Conservation (phyloP, 2,797 vertebrate species). For the Phalanger gymnotis region DNA sequence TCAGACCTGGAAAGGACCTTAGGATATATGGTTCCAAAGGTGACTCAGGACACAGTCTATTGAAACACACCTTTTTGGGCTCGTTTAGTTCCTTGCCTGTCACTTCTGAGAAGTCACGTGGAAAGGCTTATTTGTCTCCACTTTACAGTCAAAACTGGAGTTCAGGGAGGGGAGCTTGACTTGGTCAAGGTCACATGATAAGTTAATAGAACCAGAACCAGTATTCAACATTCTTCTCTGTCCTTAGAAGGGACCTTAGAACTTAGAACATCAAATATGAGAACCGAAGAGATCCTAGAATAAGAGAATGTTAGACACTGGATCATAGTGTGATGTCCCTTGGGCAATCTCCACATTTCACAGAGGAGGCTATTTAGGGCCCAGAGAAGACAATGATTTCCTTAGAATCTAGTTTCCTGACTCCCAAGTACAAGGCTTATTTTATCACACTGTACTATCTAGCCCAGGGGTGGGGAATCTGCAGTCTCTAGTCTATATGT, state of each 20-base stretch:
- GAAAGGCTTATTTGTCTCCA: neutral
- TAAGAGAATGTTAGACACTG: neutral
- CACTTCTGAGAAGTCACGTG: neutral
- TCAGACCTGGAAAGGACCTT: neutral
- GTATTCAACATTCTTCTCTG: neutral
- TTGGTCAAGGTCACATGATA: neutral
- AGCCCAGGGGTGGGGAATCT: no score
- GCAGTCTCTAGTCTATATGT: no score
- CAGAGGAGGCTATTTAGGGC: neutral
- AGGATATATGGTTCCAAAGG: neutral
- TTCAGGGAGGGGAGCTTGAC: neutral
- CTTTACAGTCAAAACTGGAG: neutral
- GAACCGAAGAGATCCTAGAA: neutral
- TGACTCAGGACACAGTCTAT: neutral
- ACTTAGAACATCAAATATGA: neutral
- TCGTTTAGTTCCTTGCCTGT: neutral
- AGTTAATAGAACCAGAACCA: neutral
- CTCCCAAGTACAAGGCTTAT: neutral
- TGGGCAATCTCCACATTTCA: neutral
- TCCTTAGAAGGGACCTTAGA: neutral
- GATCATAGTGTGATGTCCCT: neutral
- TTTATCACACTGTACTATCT: neutral
- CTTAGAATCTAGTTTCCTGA: neutral
- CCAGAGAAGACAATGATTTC: neutral
- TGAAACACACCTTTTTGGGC: neutral